Conservation (phyloP, 2,888 invertebrate genomes). For the Itoplectis maculator region DNA sequence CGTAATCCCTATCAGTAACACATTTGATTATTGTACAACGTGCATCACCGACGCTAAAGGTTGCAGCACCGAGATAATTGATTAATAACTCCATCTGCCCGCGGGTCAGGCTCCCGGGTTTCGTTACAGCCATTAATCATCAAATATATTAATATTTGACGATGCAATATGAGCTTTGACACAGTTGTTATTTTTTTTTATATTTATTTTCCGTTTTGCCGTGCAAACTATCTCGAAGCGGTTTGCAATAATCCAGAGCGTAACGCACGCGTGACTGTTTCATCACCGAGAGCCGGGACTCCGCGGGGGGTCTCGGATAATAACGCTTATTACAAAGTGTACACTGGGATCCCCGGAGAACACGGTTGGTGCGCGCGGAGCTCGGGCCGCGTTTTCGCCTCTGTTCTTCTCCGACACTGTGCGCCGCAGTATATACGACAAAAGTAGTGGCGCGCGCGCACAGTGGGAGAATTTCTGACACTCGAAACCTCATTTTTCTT, state of each 20-base stretch:
- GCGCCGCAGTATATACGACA: constrained; percentile 21
- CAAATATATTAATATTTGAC: background rate
- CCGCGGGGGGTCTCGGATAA: constrained; percentile 49
- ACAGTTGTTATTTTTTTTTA: background rate
- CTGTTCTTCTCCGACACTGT: constrained; percentile 41
- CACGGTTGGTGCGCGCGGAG: constrained; percentile 28
- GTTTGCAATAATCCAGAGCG: background rate
- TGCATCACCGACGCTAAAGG: background rate
- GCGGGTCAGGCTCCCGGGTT: background rate
- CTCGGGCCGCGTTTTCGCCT: constrained; percentile 43
- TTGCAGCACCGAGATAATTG: background rate
- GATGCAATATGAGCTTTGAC: constrained; percentile 5
- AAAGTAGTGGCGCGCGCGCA: background rate
- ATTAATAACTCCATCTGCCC: background rate
- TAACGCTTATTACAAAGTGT: constrained; percentile 64
- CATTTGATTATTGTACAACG: background rate
- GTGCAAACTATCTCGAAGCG: background rate
- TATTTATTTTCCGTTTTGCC: background rate
- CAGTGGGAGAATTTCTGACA: constrained; percentile 64
- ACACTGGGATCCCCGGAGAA: constrained; percentile 35
- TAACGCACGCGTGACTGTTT: background rate
- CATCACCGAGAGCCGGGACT: constrained; percentile 23
- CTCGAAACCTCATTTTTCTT: constrained; percentile 68
- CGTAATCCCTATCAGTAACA: background rate
- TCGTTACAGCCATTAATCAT: background rate